Evolutionary conservation across 2,888 invertebrate species (phyloP), one percentile per base, ranked within the genome.

Genomic region (Xylota segnis): DNA sequence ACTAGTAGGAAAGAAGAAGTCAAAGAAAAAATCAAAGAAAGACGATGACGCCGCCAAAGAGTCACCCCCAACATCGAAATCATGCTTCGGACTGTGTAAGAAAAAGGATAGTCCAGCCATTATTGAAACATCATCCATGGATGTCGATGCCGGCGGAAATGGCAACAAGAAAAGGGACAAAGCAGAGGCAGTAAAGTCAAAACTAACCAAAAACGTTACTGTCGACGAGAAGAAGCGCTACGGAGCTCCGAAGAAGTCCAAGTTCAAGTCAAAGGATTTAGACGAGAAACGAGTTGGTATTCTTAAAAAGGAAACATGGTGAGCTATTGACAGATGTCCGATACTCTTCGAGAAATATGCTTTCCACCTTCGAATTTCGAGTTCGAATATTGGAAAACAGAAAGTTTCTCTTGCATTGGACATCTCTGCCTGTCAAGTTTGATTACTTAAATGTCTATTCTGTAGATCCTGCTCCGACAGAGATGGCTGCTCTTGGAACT

Each of bases 91-190:
- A 0, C 0, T 65, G 0, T 77, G 65, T 65, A 9, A 58, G 59
- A 65, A 65, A 12, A 52, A 72, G 12, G 14, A 61, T 18, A 5
- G 18, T 18, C 83, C 79, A 4, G 79, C 83, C 3, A 23, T 79
- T n/a, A 84, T 84, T 52, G 83, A 81, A 16, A 84, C 81, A n/a
- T 76, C 84, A 0, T 75, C 84, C 0, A 52, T 84, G 75, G 83
- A 70, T 18, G 79, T 79, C 0, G 74, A 75, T 45, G 76, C 84
- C 10, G 81, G 81, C 10, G 75, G 77, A 40, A 81, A 32, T n/a
- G 81, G 77, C 12, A 52, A 23, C 0, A 52, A 75, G 6, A 65
- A 54, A 7, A 76, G 59, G 54, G 9, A 14, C 12, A 63, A 32
- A 29, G 10, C 16, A 5, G 5, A 40, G 27, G 18, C 29, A 27